Conservation (phyloP, 2,797 vertebrate genomes). For the Anas bahamensis region DNA sequence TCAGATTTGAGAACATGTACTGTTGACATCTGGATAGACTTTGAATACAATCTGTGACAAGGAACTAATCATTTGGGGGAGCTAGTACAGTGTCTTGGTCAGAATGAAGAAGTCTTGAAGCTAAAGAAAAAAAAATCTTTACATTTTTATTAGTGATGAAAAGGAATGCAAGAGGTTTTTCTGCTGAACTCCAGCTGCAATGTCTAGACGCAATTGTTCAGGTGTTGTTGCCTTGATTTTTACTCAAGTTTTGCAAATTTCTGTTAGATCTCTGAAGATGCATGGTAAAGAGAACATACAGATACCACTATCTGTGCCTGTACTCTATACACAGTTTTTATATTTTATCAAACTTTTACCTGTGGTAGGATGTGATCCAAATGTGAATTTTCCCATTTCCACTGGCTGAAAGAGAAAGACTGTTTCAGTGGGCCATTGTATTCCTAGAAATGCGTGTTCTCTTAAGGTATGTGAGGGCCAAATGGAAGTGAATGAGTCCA, state of each 20-base stretch:
- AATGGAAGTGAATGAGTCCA: neutral
- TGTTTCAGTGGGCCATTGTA: neutral
- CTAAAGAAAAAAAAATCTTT: neutral
- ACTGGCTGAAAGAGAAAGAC: neutral
- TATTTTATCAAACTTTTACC: neutral
- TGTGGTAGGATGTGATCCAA: neutral
- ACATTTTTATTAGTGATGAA: neutral
- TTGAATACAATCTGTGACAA: neutral
- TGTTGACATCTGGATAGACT: slow-evolving; percentile 2
- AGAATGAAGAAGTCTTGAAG: neutral
- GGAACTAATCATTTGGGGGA: neutral
- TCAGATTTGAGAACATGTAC: neutral
- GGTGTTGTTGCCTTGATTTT: neutral
- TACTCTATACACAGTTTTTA: neutral
- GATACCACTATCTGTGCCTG: neutral
- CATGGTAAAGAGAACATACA: accelerated
- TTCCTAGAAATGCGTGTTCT: neutral
- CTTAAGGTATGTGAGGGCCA: neutral
- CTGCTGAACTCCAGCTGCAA: neutral
- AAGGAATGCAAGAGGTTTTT: neutral
- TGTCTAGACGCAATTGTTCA: neutral
- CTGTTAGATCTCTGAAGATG: neutral
- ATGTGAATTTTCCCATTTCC: neutral
- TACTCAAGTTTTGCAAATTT: neutral
- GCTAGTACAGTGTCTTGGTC: neutral